Evolutionary conservation across 2,797 vertebrate species (phyloP).

Genomic region (Propithecus deckenii): DNA sequence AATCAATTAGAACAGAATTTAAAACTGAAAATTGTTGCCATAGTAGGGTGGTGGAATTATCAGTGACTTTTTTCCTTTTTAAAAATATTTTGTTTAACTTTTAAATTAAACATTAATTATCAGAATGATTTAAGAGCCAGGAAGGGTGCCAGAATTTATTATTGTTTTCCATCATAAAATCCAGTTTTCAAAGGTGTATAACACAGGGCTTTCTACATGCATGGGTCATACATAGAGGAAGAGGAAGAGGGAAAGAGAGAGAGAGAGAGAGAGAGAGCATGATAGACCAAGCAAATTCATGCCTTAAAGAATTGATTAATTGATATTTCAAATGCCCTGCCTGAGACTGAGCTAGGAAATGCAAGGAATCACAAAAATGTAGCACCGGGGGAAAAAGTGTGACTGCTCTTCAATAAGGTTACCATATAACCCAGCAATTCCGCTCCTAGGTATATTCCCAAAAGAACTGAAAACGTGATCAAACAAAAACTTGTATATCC

Average conservation of each 20-base stretch:
- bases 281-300: background rate
- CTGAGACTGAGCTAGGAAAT: background rate
- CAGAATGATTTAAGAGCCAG: background rate
- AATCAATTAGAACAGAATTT: background rate
- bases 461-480: background rate
- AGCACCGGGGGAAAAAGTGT: background rate
- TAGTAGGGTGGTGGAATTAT: background rate
- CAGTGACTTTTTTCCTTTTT: background rate
- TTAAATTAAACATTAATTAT: background rate
- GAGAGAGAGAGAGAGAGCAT: background rate
- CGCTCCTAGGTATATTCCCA: background rate
- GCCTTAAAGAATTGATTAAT: background rate
- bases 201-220: background rate
- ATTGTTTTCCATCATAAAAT: constrained; percentile 38
- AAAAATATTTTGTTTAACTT: constrained; percentile 18
- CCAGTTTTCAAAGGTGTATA: constrained; percentile 10
- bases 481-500: background rate
- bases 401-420: background rate
- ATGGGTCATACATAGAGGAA: background rate
- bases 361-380: background rate
- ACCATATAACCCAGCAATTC: background rate
- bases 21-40: background rate
- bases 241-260: background rate
- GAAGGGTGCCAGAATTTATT: background rate
- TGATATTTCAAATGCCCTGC: background rate